Evolutionary conservation across 2,888 invertebrate species (phyloP), one percentile per base, ranked within the genome.

Genomic region (Conchocele bisecta): DNA sequence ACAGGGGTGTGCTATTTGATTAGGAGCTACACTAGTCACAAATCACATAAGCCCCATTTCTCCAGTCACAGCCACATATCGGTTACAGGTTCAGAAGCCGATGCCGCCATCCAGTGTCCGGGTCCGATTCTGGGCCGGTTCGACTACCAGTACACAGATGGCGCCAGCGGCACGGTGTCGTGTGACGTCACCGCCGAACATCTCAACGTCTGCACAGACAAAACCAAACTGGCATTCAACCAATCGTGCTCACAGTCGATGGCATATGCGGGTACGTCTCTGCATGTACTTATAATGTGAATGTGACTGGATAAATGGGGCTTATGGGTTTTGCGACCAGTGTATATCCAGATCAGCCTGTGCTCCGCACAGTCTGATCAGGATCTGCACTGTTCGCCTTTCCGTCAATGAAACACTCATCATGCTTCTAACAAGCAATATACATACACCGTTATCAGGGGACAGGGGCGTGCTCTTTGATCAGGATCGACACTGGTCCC

Each of bases 131-230:
- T 54, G 9, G 76, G 76, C 0, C 57, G 69, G 11, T 76, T 76
- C 29, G 66, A 69, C 20, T 76, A 68, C 35, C 41, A 28, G 24
- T 69, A 66, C 37, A 69, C 66, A 3, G 58, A 66, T 17, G 15
- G 54, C 15, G 56, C n/a, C 13, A 66, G 63, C 9, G 31, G 51
- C 0, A 29, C 26, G 7, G 20, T 17, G 0, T 76, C 66, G 26
- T 44, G 59, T 50, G 56, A 54, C 50, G n/a, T 59, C n/a, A 41
- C 44, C 6, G 46, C 57, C 2, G 41, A 64, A 20, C 76, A 70
- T 20, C 41, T 75, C 65, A 65, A 75, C 41, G 74, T 75, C 1
- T 79, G 79, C 31, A 69, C 72, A n/a, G 72, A 75, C 53, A 73
- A 70, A 50, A 72, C 68, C 6, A 64, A 54, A 11, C 4, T 79